Base-by-base conservation (phyloP, 2,888 invertebrate genomes). In the Pteria penguin region DNA sequence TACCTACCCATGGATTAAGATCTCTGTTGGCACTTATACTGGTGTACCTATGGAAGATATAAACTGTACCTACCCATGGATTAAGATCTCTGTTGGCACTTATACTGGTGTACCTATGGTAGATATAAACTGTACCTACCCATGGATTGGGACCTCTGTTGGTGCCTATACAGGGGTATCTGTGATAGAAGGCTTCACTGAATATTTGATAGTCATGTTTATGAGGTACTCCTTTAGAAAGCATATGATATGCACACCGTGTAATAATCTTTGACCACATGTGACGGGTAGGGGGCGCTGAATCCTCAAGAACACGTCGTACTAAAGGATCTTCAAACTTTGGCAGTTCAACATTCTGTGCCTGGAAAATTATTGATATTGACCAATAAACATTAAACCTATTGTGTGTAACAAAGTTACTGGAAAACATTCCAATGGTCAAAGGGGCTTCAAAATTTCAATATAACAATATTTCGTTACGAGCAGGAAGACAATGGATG, bases 111-210 rank as follows among this genome's bases (percentile, higher is more conserved):
- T n/a, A n/a, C n/a, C n/a, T n/a, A n/a, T n/a, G n/a, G n/a, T n/a
- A n/a, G n/a, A n/a, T n/a, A n/a, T n/a, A 14, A 8, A 45, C 8
- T 45, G 18, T 18, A 78, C 75, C 61, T 78, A 78, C 78, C 78
- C 78, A 78, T 27, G 78, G 78, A 62, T 75, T 71, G 33, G 78
- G 78, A 32, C 78, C 78, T 65, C 74, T 69, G 29, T 61, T 63
- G 1, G 68, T 66, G 11, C 71, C 78, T 26, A 78, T 69, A 66
- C 74, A 70, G 24, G 78, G 78, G 63, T 75, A 78, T 60, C 52
- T 52, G 14, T 67, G 55, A 36, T 75, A 78, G 24, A 78, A 70
- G 4, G 61, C 68, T 58, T 78, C 74, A 57, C 71, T 66, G 29
- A 78, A 67, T 33, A 33, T 24, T 27, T 78, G 71, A 27, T 78